phyloP scores from a whole-genome alignment of 2,113 vertebrate genomes.

The Plecturocebus donacophilus region DNA sequence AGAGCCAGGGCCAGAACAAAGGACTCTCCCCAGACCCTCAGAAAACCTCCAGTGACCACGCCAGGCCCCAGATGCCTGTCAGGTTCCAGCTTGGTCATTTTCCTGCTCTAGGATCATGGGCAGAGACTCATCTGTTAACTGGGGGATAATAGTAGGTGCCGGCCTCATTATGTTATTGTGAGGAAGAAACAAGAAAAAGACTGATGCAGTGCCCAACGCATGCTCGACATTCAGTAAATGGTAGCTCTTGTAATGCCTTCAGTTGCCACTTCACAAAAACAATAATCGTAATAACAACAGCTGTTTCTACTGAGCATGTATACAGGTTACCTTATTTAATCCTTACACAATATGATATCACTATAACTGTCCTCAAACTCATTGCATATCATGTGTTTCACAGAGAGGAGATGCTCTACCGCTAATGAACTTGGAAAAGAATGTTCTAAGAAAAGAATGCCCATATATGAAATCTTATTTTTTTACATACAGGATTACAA shows the following conservation, averaged over 20 bases:
- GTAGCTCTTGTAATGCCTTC: not conserved
- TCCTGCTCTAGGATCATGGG: not conserved
- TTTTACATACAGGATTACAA: not conserved
- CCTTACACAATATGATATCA: not conserved
- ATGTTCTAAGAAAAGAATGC: conserved; percentile 1
- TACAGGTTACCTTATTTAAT: not conserved
- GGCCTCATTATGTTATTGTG: not conserved
- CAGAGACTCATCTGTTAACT: not conserved
- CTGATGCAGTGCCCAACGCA: not conserved
- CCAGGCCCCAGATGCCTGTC: not conserved
- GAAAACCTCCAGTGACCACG: not conserved
- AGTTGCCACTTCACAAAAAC: not conserved
- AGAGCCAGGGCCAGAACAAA: not conserved
- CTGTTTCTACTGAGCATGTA: not conserved
- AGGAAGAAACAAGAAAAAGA: not conserved
- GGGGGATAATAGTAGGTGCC: not conserved
- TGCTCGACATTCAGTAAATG: not conserved
- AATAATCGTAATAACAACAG: not conserved
- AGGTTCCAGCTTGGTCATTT: not conserved
- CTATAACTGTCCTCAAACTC: not conserved
- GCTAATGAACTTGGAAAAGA: not conserved
- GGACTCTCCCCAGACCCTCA: not conserved
- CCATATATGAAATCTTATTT: not conserved
- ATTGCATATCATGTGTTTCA: not conserved
- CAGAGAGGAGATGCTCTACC: not conserved